Evolutionary conservation across 2,797 vertebrate genomes (phyloP), one percentile per base, ranked within the genome.

Genomic region (Antrozous pallidus): DNA sequence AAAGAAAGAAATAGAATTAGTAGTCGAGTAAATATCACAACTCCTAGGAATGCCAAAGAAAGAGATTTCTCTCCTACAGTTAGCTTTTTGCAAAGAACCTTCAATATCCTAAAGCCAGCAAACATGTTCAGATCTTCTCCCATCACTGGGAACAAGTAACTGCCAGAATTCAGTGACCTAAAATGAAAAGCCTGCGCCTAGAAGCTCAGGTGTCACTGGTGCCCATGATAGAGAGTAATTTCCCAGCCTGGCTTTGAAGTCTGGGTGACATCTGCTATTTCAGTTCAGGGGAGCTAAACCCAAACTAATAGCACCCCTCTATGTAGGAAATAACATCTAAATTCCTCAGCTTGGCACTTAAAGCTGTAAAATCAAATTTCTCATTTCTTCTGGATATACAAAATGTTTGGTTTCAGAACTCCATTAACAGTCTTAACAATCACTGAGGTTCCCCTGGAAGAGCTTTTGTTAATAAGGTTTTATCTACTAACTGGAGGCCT

Each of bases 231-330:
- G 45, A 51, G 61, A 89, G 28, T 74, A 36, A 93, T 81, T 87
- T 69, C 51, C 61, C 70, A n/a, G 14, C 63, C 33, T 83, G 49
- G 47, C 47, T 84, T 71, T 91, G 80, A 40, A 83, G 81, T 79
- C 74, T 86, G 51, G 14, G 61, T 93, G 65, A 45, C 65, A 97
- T 63, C 58, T 92, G 86, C 78, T 88, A 88, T 70, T 95, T 92
- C 42, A 94, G 61, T 92, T 90, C 74, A 93, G 70, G 11, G 69
- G 8, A 83, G 63, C 51, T 82, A 94, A 95, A 91, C 18, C 42
- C 82, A 94, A 92, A 92, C 74, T 77, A 94, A 79, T 38, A 80
- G 36, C 47, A 77, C 28, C 71, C 49, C 93, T 77, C 61, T 87
- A 20, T 8, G 56, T 67, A 65, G 10, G 40, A 93, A 95, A 94